phyloP scores from a whole-genome alignment of 2,797 vertebrate genomes.

The Oceanodroma leucorhoa region DNA sequence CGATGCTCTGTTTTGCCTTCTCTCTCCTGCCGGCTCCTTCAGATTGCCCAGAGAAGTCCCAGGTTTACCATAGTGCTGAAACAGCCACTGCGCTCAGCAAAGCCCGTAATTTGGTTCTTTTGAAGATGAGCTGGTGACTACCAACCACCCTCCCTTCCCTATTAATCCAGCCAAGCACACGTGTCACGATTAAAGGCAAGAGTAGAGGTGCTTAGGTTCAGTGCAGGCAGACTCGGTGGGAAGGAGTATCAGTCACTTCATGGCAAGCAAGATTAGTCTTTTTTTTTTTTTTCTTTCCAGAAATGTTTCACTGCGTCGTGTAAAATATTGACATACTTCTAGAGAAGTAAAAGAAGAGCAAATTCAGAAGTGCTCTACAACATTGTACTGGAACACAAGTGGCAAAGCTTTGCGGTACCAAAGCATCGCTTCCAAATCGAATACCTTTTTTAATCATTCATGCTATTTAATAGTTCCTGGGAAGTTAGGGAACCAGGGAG shows the following conservation, averaged over 20 bases:
- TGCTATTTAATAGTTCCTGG: not conserved
- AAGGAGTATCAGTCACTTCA: not conserved
- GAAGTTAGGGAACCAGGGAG: not conserved
- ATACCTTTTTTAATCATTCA: too few species aligned
- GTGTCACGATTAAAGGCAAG: not conserved
- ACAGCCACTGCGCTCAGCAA: not conserved
- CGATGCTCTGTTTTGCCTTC: not conserved
- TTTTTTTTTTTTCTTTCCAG: not conserved
- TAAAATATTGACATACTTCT: not conserved
- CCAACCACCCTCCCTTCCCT: not conserved
- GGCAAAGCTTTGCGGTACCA: not conserved
- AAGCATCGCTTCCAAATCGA: not conserved
- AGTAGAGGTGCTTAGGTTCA: not conserved
- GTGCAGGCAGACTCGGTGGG: not conserved
- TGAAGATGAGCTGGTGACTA: not conserved
- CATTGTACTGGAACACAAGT: not conserved
- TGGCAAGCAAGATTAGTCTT: not conserved
- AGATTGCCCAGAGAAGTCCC: not conserved
- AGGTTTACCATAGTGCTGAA: not conserved
- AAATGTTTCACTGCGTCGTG: not conserved
- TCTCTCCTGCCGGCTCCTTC: not conserved
- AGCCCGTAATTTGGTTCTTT: not conserved
- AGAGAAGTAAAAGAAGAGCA: not conserved
- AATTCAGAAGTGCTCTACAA: not conserved
- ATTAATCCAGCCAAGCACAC: not conserved